Evolutionary conservation across 1,140 invertebrate species (phyloP).

Genomic region (Pantala flavescens): DNA sequence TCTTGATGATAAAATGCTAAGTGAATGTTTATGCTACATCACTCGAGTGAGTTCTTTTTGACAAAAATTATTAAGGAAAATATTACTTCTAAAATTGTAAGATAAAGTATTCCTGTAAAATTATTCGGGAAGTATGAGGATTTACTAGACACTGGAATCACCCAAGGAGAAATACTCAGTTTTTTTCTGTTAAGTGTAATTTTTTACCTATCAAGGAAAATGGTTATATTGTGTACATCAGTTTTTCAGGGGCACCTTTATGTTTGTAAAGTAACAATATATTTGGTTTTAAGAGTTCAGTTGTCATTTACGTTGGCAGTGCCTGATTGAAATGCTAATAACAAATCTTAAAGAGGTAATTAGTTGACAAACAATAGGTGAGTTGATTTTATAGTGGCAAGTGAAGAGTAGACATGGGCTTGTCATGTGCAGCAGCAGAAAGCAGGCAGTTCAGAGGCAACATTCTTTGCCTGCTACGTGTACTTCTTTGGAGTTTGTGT

Average conservation of each 20-base stretch:
- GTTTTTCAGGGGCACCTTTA: not conserved
- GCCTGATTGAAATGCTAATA: constrained; percentile 6
- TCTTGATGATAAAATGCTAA: not conserved
- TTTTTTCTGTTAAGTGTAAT: constrained; percentile 5
- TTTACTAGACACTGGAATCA: constrained; percentile 6
- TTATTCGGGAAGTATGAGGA: not conserved
- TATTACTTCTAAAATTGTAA: not conserved
- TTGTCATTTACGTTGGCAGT: not conserved
- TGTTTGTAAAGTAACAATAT: constrained; percentile 4
- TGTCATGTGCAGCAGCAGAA: constrained; percentile 15
- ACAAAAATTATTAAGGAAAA: not conserved
- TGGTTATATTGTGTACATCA: constrained; percentile 3
- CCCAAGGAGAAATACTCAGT: constrained; percentile 8
- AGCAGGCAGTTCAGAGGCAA: not conserved
- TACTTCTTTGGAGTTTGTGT: constrained; percentile 22
- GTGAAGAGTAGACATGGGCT: constrained; percentile 7
- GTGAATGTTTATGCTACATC: constrained; percentile 6
- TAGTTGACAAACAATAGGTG: constrained; percentile 12
- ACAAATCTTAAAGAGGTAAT: constrained; percentile 5
- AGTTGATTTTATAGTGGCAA: constrained; percentile 16
- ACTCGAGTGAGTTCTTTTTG: not conserved
- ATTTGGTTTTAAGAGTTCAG: not conserved
- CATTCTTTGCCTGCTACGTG: constrained; percentile 13
- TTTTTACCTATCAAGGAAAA: not conserved
- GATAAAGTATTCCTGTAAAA: not conserved